These are phyloP conservation scores for Galerucella calmariensis DNA, from an alignment of 2,888 invertebrate species.

Conservation along the genomic window DNA sequence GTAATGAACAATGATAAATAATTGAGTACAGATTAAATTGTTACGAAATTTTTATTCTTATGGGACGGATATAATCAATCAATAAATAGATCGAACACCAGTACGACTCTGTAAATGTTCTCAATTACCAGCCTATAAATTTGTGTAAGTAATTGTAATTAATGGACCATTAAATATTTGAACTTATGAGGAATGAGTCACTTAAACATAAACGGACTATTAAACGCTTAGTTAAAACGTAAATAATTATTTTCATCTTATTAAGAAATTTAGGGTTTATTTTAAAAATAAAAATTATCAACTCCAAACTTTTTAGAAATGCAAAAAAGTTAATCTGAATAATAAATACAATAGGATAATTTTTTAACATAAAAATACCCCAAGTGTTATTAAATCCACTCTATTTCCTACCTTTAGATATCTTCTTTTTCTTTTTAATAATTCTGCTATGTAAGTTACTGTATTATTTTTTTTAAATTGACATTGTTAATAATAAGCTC, in stretches of 20 bases:
- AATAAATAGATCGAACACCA: background rate
- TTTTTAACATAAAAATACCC: too few species aligned
- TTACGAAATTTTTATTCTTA: background rate
- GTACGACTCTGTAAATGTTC: background rate
- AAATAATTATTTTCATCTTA: too few species aligned
- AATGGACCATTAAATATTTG: background rate
- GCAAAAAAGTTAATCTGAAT: too few species aligned
- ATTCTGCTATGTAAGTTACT: background rate
- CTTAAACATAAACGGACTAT: background rate
- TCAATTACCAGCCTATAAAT: background rate
- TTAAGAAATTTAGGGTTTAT: too few species aligned
- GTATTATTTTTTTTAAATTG: background rate
- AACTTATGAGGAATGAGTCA: background rate
- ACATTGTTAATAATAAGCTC: background rate
- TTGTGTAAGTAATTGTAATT: background rate
- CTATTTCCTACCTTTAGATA: too few species aligned
- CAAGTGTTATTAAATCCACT: too few species aligned
- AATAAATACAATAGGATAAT: too few species aligned
- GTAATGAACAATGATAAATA: slow-evolving; percentile 3
- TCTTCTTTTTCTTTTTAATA: background rate
- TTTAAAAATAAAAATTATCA: too few species aligned
- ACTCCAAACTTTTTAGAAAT: too few species aligned
- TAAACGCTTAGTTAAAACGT: background rate
- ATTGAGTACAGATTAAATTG: slow-evolving; percentile 3
- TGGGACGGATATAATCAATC: background rate